Percentiles rank a stretch among this genome's conserved stretches.
phyloP scores from a whole-genome alignment of 2,797 vertebrate genomes.

The Channallabes apus region DNA sequence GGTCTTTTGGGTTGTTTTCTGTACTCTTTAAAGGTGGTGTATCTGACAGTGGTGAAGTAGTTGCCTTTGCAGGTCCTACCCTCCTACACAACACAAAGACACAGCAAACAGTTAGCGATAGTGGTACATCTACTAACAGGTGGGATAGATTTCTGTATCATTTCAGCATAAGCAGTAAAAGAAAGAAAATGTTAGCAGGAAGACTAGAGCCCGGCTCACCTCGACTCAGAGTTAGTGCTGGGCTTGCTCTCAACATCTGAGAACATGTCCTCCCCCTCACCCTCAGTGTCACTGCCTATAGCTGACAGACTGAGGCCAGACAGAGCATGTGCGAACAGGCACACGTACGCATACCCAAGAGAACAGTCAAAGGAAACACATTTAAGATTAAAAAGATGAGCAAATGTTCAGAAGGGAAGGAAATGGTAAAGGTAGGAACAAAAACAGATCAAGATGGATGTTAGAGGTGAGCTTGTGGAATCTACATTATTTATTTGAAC shows the following conservation, averaged over 20 bases:
- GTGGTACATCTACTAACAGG: neutral
- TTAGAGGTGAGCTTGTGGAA: neutral
- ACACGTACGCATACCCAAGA: slow-evolving; percentile 23
- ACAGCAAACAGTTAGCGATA: neutral
- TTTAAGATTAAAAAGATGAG: slow-evolving; percentile 20
- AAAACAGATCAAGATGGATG: slow-evolving; percentile 2
- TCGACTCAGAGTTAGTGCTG: slow-evolving; percentile 45
- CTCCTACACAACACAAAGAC: slow-evolving; percentile 71
- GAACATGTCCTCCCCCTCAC: slow-evolving; percentile 50
- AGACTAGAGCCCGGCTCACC: slow-evolving; percentile 58
- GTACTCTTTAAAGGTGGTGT: slow-evolving; percentile 63
- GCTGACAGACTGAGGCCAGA: slow-evolving; percentile 57
- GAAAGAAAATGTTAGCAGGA: neutral
- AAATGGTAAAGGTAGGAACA: neutral
- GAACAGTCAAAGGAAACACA: slow-evolving; percentile 23
- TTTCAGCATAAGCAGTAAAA: neutral
- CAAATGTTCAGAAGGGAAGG: neutral
- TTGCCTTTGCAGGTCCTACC: slow-evolving; percentile 64
- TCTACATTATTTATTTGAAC: neutral
- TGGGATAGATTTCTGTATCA: neutral
- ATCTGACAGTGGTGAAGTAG: slow-evolving; percentile 68
- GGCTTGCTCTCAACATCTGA: slow-evolving; percentile 48
- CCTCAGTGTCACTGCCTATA: slow-evolving; percentile 57
- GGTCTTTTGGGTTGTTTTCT: slow-evolving; percentile 67
- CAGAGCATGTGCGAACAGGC: slow-evolving; percentile 8